Percentiles rank a stretch among this genome's conserved stretches.
Evolutionary conservation across 2,113 vertebrate genomes (phyloP).

Genomic region (Lampris megalopsis): DNA sequence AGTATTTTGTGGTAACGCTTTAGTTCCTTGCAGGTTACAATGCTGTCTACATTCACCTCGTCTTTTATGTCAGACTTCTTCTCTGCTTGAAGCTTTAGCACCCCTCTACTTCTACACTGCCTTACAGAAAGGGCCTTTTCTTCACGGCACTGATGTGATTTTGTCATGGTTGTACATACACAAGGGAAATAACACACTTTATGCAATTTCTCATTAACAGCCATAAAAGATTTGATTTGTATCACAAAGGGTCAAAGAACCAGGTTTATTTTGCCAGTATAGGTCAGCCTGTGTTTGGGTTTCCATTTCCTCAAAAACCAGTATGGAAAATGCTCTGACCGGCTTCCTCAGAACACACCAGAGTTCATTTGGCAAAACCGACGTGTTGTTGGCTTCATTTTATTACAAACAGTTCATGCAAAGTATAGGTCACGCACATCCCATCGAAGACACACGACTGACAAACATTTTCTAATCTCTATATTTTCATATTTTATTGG

Average conservation of each 20-base stretch:
- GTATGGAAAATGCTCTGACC: too few relatives aligned
- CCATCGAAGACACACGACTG: slow-evolving; percentile 51
- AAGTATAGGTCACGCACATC: slow-evolving; percentile 54
- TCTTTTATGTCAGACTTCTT: too few relatives aligned
- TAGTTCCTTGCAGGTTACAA: too few relatives aligned
- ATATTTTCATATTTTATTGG: slow-evolving; percentile 33
- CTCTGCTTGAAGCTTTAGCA: too few relatives aligned
- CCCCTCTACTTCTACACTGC: too few relatives aligned
- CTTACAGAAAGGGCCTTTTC: too few relatives aligned
- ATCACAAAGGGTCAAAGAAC: neutral
- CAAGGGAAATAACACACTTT: neutral
- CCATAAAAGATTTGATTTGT: slow-evolving; percentile 6
- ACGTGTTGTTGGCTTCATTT: slow-evolving; percentile 33
- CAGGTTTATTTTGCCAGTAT: neutral
- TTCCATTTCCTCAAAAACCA: neutral
- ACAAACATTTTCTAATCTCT: slow-evolving; percentile 40
- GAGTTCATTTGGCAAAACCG: slow-evolving; percentile 37
- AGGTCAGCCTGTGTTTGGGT: neutral
- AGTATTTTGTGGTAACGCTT: neutral
- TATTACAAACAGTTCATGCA: slow-evolving; percentile 68
- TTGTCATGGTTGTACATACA: neutral
- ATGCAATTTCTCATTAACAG: slow-evolving; percentile 7
- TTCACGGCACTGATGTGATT: neutral
- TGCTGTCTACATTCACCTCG: too few relatives aligned
- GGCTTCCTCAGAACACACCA: slow-evolving; percentile 12